Conservation (phyloP, 2,888 invertebrate genomes). For the Thymelicus sylvestris region DNA sequence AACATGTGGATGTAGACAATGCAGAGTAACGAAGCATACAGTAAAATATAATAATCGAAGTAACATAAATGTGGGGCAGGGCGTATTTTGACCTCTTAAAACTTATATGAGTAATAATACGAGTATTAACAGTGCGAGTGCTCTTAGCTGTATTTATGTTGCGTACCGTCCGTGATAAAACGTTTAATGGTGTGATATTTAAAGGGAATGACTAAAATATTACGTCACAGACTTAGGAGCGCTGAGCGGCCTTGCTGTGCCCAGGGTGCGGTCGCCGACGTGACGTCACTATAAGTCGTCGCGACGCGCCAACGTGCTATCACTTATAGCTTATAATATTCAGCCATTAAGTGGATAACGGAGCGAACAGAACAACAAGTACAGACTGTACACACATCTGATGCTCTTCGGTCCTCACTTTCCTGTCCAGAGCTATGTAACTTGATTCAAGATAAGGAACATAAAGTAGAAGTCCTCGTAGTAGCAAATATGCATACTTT, state of each 20-base stretch:
- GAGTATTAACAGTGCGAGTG: neutral
- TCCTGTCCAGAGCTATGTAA: too few species aligned
- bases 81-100: constrained; percentile 4
- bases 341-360: neutral
- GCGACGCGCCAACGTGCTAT: constrained; percentile 27
- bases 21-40: neutral
- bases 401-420: too few species aligned
- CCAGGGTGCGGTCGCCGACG: constrained; percentile 53
- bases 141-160: neutral
- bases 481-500: too few species aligned
- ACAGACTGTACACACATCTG: too few species aligned
- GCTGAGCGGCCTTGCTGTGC: constrained; percentile 50
- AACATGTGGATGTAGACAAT: neutral
- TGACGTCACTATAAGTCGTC: constrained; percentile 51
- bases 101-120: neutral
- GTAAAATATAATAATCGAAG: neutral
- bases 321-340: constrained; percentile 22
- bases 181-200: constrained; percentile 40
- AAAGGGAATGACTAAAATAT: constrained; percentile 46
- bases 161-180: constrained; percentile 27
- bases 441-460: too few species aligned
- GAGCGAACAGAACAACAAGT: neutral
- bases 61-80: neutral
- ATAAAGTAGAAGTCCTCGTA: too few species aligned
- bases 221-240: constrained; percentile 49